A percentile compares a stretch with the other conserved stretches of the same genome.
These are phyloP conservation scores for Zhengitettix transpicula DNA, from an alignment of 2,888 invertebrate genomes.

Conservation along the genomic window DNA sequence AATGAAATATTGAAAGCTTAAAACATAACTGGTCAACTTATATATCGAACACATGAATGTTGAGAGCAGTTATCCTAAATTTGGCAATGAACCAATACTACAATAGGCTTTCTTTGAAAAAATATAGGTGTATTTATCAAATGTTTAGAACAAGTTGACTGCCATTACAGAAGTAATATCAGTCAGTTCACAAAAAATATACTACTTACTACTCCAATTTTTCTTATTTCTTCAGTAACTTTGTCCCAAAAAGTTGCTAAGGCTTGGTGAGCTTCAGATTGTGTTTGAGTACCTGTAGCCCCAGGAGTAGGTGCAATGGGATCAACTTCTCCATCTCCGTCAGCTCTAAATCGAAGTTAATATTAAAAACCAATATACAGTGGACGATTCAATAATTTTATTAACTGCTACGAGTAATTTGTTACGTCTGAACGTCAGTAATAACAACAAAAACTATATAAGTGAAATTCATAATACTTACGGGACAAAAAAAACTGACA, in stretches of 20 bases:
- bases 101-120: not conserved
- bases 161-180: not conserved
- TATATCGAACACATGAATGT: no score
- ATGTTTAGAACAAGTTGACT: not conserved
- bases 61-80: no score
- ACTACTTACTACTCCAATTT: constrained; percentile 48
- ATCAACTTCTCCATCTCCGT: constrained; percentile 24
- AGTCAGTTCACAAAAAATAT: not conserved
- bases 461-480: constrained; percentile 34
- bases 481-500: not conserved
- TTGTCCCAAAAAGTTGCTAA: constrained; percentile 71
- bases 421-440: not conserved
- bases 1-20: no score
- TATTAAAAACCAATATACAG: not conserved
- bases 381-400: not conserved
- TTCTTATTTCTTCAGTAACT: constrained; percentile 62
- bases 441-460: no score
- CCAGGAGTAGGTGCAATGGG: constrained; percentile 9
- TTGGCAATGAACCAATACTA: not conserved
- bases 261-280: constrained; percentile 49
- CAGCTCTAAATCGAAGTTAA: constrained; percentile 18
- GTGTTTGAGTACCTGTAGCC: constrained; percentile 27
- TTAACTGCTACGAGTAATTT: not conserved
- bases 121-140: not conserved
- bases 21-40: no score